These are phyloP conservation scores for Toxonevra muliebris DNA, from an alignment of 2,888 invertebrate species.

Conservation along the genomic window DNA sequence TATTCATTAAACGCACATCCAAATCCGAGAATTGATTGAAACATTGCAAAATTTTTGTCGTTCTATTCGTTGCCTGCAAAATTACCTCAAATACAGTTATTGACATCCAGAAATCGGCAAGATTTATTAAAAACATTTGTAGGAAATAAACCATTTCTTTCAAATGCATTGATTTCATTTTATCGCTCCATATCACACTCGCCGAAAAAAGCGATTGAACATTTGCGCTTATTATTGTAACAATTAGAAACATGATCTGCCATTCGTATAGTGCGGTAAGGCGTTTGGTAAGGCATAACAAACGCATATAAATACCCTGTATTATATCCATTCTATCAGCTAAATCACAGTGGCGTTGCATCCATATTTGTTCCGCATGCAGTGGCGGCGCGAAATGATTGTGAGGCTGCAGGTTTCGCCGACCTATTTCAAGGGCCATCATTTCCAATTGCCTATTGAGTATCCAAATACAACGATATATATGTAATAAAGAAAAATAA, in stretches of 20 bases:
- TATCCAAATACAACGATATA: background rate
- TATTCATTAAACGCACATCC: too few species aligned
- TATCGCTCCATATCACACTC: background rate
- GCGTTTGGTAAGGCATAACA: background rate
- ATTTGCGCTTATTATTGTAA: background rate
- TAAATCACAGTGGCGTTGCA: background rate
- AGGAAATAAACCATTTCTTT: background rate
- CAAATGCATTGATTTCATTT: background rate
- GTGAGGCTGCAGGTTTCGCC: too few species aligned
- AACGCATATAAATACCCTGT: background rate
- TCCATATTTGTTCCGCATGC: background rate
- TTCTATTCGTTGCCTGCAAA: background rate
- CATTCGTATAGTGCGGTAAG: background rate
- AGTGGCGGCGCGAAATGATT: background rate
- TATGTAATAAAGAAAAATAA: background rate
- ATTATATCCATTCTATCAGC: background rate
- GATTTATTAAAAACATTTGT: background rate
- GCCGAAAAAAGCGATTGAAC: background rate
- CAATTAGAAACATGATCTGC: background rate
- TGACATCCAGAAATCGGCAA: background rate
- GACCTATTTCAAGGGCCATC: background rate
- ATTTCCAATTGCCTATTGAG: background rate
- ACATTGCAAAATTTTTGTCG: background rate
- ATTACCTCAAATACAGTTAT: background rate
- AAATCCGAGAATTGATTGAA: background rate